Evolutionary conservation across 2,797 vertebrate genomes (phyloP), one percentile per base, ranked within the genome.

Genomic region (Sebastes taczanowskii): DNA sequence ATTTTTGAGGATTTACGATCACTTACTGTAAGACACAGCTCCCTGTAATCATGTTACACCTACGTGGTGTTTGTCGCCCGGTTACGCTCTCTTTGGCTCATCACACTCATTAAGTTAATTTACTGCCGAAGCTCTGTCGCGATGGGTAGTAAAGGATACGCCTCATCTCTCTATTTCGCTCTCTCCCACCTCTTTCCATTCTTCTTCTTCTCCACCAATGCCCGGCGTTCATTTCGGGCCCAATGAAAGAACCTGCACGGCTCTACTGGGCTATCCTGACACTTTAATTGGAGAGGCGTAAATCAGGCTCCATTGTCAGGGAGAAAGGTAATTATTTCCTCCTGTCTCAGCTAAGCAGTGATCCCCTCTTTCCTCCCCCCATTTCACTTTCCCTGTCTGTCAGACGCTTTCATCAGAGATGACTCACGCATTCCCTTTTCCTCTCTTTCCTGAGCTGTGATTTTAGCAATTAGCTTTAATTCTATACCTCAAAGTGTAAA

Each of bases 271-370:
- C 84, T 73, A 64, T 78, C 79, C 84, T 92, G 93, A 93, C 92
- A 88, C 85, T 93, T 95, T 93, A 91, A 95, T 92, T 92, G 87
- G 82, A 79, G 85, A 89, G 89, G 89, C 55, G 78, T 95, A 94
- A 95, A 93, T 95, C 92, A 91, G 83, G 64, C 82, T 81, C 71
- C 60, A 85, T 85, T 92, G 88, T 92, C 78, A 83, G 63, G 66
- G 72, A 80, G 68, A 77, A 76, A 75, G 90, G 78, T 94, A 91
- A 94, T 94, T 93, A 93, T 94, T 93, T 92, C 88, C 90, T 85
- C 83, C 78, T 91, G 92, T 88, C 88, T 88, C 74, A 58, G 34
- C 77, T 75, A 52, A 85, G 81, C 80, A 76, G 64, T 23, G 13
- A 80, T 52, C 65, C 70, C 25, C 11, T 22, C 53, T 64, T 29